Evolutionary conservation across 2,113 vertebrate species (phyloP).

Genomic region (Circaetus gallicus): DNA sequence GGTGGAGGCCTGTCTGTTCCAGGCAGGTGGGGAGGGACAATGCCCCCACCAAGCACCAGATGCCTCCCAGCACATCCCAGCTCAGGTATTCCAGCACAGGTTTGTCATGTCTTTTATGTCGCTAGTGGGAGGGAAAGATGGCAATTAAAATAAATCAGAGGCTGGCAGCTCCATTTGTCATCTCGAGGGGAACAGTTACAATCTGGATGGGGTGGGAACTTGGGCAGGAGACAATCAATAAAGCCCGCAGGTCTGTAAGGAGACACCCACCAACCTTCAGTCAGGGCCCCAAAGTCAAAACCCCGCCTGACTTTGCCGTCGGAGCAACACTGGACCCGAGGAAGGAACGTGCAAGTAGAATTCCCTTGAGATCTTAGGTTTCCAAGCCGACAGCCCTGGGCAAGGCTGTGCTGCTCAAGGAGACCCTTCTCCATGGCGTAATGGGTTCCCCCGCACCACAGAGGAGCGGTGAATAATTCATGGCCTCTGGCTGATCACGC

Average conservation of each 20-base stretch:
- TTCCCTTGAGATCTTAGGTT: background rate
- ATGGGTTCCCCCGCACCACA: background rate
- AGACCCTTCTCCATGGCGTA: background rate
- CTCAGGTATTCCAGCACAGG: background rate
- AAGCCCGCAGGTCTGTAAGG: background rate
- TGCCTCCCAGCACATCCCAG: background rate
- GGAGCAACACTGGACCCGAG: background rate
- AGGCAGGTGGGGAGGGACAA: fast-evolving
- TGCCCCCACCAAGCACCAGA: background rate
- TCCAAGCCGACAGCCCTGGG: background rate
- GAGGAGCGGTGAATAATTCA: background rate
- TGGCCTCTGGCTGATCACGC: background rate
- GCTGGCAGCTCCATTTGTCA: background rate
- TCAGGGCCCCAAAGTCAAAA: background rate
- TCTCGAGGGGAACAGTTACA: background rate
- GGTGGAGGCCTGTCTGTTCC: background rate
- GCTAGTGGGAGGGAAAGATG: background rate
- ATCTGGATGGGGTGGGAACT: background rate
- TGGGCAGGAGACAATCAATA: background rate
- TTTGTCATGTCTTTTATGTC: background rate
- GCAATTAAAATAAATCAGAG: conserved; percentile 12
- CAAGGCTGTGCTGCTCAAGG: background rate
- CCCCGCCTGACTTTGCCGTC: fast-evolving
- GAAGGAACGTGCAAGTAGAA: fast-evolving
- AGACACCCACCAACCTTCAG: conserved; percentile 46